Evolutionary conservation across 2,888 invertebrate species (phyloP).

Genomic region (Ormyrus pomaceus): DNA sequence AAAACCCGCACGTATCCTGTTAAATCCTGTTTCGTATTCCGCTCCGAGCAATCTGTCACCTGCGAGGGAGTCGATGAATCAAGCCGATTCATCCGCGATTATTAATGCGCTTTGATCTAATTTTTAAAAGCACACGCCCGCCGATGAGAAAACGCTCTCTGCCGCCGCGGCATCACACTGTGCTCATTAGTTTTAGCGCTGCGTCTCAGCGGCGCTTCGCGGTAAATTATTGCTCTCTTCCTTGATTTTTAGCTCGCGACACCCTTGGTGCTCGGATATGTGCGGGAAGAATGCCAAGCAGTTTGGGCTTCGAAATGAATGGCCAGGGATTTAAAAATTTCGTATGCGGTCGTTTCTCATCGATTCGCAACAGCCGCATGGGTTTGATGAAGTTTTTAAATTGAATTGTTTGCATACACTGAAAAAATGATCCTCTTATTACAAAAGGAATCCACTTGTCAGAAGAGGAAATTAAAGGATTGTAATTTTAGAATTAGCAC

Average conservation of each 20-base stretch:
- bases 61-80: background rate
- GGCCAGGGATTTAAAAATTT: background rate
- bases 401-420: too few relatives aligned
- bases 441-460: too few relatives aligned
- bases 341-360: background rate
- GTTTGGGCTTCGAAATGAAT: background rate
- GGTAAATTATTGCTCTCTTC: slow-evolving; percentile 31
- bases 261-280: background rate
- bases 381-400: too few relatives aligned
- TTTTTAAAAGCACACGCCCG: slow-evolving; percentile 16
- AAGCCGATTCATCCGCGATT: slow-evolving; percentile 20
- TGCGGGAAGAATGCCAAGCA: background rate
- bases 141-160: too few relatives aligned
- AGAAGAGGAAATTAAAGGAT: too few relatives aligned
- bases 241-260: background rate
- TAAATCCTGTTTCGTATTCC: too few relatives aligned
- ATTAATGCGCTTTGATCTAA: slow-evolving; percentile 35
- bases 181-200: slow-evolving; percentile 42
- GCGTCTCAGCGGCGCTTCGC: slow-evolving; percentile 15
- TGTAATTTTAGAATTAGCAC: too few relatives aligned
- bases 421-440: too few relatives aligned
- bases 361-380: too few relatives aligned
- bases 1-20: too few relatives aligned
- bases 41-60: too few relatives aligned
- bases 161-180: slow-evolving; percentile 23